Evolutionary conservation across 1,140 invertebrate genomes (phyloP).

Genomic region (Caenorhabditis brenneri): DNA sequence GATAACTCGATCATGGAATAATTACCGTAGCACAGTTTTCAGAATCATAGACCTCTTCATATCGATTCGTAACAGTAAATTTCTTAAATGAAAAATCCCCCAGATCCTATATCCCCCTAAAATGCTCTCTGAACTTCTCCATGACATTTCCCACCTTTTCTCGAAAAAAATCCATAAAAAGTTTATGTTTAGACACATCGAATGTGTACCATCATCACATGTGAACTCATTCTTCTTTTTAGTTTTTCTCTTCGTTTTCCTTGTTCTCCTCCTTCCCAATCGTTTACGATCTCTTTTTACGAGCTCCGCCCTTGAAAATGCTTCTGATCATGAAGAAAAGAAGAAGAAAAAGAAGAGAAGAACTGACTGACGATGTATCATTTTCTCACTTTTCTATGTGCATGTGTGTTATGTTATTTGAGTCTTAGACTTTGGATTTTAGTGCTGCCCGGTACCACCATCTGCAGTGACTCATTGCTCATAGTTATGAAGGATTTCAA

Average conservation of each 20-base stretch:
- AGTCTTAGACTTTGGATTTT: neutral
- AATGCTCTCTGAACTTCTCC: no score
- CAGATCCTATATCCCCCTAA: no score
- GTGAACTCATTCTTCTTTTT: constrained; percentile 23
- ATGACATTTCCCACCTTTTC: no score
- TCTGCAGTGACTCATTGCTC: neutral
- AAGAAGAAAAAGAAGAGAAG: neutral
- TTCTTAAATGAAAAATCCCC: no score
- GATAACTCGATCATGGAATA: no score
- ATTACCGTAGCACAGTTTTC: no score
- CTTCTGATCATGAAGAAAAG: constrained; percentile 21
- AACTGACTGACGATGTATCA: constrained; percentile 4
- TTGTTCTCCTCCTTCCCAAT: neutral
- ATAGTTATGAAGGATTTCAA: neutral
- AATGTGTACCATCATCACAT: constrained; percentile 44
- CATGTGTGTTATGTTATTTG: constrained; percentile 5
- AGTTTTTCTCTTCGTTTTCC: neutral
- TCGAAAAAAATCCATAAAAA: no score
- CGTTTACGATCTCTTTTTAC: constrained; percentile 44
- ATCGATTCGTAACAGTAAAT: no score
- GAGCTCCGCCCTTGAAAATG: constrained; percentile 12
- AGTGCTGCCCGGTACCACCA: neutral
- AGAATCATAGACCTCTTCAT: no score
- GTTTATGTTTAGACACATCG: neutral
- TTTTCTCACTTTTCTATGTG: constrained; percentile 29